Conservation (phyloP, 2,113 vertebrate species). For the Ochotona curzoniae region DNA sequence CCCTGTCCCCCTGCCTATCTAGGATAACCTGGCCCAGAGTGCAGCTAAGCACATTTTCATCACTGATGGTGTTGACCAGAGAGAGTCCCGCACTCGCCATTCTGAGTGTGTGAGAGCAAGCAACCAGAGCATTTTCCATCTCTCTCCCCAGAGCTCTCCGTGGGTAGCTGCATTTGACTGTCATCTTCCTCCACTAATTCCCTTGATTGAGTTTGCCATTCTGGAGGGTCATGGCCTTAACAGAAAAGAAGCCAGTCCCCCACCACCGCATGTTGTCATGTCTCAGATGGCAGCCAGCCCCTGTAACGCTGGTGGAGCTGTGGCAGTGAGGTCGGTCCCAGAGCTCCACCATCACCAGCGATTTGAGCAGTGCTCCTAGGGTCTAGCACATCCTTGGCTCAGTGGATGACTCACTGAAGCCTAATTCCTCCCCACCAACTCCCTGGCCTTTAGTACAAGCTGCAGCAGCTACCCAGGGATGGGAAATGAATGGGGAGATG, state of each 20-base stretch:
- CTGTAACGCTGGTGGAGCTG: not conserved
- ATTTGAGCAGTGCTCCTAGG: not conserved
- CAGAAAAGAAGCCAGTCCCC: constrained; percentile 1
- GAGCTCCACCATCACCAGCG: accelerated
- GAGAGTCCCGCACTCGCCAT: not conserved
- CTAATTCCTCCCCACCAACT: not conserved
- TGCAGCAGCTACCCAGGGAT: not conserved
- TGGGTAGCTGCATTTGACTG: constrained; percentile 42
- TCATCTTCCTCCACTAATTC: not conserved
- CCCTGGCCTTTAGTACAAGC: not conserved
- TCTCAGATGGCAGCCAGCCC: not conserved
- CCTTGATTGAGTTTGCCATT: constrained; percentile 49
- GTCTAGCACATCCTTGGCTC: not conserved
- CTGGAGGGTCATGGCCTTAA: constrained; percentile 8
- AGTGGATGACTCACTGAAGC: not conserved
- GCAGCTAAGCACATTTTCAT: not conserved
- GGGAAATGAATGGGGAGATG: constrained; percentile 36
- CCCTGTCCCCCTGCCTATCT: not conserved
- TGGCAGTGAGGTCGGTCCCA: accelerated
- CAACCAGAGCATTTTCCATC: constrained; percentile 1
- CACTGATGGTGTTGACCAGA: not conserved
- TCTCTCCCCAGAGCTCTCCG: constrained; percentile 26
- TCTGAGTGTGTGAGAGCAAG: constrained; percentile 55
- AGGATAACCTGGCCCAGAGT: not conserved
- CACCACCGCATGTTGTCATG: not conserved